A percentile compares a stretch with the other conserved stretches of the same genome.
Conservation (phyloP, 64 coral and sea anemone genomes). For the Platygyra sinensis region DNA sequence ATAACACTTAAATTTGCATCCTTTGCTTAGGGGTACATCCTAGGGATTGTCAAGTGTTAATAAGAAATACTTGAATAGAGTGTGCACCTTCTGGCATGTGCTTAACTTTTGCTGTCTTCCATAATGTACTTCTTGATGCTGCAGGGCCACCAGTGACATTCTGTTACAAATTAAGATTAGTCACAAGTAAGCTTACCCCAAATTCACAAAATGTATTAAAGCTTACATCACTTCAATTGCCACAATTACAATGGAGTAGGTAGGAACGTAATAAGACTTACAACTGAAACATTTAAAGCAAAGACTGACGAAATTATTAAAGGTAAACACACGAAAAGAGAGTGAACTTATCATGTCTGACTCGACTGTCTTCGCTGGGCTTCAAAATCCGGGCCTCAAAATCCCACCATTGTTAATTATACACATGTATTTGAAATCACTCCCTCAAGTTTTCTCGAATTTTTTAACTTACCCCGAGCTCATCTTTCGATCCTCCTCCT, state of each 20-base stretch:
- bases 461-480: slow-evolving; percentile 73
- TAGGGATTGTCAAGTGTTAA: background rate
- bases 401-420: background rate
- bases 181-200: too few relatives aligned
- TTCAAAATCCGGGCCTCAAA: background rate
- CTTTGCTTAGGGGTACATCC: too few relatives aligned
- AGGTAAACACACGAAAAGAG: too few relatives aligned
- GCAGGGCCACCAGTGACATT: slow-evolving; percentile 80
- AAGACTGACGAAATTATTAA: too few relatives aligned
- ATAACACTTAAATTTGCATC: too few relatives aligned
- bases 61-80: background rate
- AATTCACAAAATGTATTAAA: background rate
- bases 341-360: too few relatives aligned
- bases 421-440: background rate
- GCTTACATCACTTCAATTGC: background rate
- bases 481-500: slow-evolving; percentile 70
- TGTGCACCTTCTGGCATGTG: slow-evolving; percentile 90
- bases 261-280: too few relatives aligned
- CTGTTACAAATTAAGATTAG: slow-evolving; percentile 35
- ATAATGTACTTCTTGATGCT: slow-evolving; percentile 81
- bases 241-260: background rate
- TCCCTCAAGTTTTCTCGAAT: background rate
- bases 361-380: too few relatives aligned
- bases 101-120: slow-evolving; percentile 95
- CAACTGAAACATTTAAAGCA: too few relatives aligned